Base-by-base conservation (phyloP, 2,113 vertebrate species). In the Pavo muticus region DNA sequence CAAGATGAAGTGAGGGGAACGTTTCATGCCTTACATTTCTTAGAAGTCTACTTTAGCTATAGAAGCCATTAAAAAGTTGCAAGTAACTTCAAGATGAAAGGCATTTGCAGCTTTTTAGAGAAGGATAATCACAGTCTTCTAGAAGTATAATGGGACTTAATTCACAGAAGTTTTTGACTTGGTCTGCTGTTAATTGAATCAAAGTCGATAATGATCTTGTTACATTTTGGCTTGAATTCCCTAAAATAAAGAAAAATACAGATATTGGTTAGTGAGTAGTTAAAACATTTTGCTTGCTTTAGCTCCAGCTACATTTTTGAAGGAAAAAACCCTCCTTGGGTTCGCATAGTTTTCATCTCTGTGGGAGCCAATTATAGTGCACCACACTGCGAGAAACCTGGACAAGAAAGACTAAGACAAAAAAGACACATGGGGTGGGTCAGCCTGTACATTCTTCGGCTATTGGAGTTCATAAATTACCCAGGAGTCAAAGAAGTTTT, bases 201-300 rank as follows among this genome's bases (percentile, higher is more conserved):
- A 97, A 98, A 99, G 98, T 98, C 98, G 11, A 98, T 98, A 96
- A 98, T 96, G 88, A 99, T 98, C 98, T 97, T 98, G 93, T 87
- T 98, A 95, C 94, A 95, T 94, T 98, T 98, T 14, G 98, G 98
- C 91, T 97, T 98, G 97, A 98, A 99, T 96, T 98, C 98, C 91
- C 98, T 99, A 96, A 97, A 84, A 95, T 54, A 86, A 95, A 72
- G 69, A 91, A 90, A 96, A 84, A 94, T 5, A 92, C 25, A 88
- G 30, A 47, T 87, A 95, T 77, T 88, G 96, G 82, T 78, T 54
- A 83, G 82, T 61, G 57, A 95, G 88, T 40, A 93, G 91, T 96
- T 95, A 95, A 91, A 96, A 93, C 57, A 88, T 84, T 97, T 97
- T 97, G 94, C 97, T 97, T 97, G 85, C 94, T 96, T 97, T 95